Base-by-base conservation (phyloP, 2,888 invertebrate genomes). In the Dryobota labecula region DNA sequence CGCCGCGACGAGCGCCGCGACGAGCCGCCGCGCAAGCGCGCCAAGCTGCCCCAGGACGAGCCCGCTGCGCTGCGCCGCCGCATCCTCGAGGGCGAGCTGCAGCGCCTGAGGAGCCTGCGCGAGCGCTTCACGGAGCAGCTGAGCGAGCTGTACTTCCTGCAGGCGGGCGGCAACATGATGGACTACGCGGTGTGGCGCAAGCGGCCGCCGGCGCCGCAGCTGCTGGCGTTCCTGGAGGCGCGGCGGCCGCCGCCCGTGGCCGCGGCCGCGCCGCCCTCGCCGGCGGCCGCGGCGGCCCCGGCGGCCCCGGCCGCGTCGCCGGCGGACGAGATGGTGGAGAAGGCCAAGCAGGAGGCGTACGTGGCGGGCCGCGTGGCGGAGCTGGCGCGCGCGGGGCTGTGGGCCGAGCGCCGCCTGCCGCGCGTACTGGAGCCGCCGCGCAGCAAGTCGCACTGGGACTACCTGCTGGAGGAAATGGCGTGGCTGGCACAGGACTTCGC, bases 401-500 rank as follows among this genome's bases (percentile, higher is more conserved):
- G 99, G 99, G 97, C 99, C 66, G 98, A 98, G 92, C 97, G 98
- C 87, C 97, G 99, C 71, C 96, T 99, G 91, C 99, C 99, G 67
- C 99, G 99, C 95, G 97, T 99, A 81, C 97, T 98, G 91, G 99
- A 99, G 94, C 98, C 99, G 85, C 97, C 98, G 76, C 96, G 99
- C 80, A 96, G 97, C 66, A 99, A 99, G 96, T 98, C 98, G 41
- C 99, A 99, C 94, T 99, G 99, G 99, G 99, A 99, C 94, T 99
- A 99, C 94, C 96, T 99, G 80, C 96, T 99, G 54, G 99, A 99
- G 94, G 99, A 99, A 96, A 99, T 99, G 99, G 98, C 98, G 51
- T 99, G 99, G 99, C 96, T 99, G 84, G 98, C 99, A 49, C 98
- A 99, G 51, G 99, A 99, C 95, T 99, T 99, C 95, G 98, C 98